Percentiles rank a stretch among this genome's conserved stretches.
These are phyloP conservation scores for Odontamblyopus lacepedii DNA, from an alignment of 2,797 vertebrate genomes.

Conservation along the genomic window DNA sequence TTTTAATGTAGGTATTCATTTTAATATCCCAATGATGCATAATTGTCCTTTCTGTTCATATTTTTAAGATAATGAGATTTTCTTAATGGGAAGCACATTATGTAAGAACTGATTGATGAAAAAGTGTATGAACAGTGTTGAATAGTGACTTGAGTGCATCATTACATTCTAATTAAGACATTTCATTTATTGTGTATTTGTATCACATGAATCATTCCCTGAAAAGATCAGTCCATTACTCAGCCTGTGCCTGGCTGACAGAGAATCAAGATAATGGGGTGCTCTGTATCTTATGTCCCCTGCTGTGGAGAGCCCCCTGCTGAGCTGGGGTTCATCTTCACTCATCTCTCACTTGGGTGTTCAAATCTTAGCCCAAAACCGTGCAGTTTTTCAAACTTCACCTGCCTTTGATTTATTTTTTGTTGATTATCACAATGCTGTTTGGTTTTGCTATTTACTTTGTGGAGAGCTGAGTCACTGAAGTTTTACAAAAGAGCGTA, in stretches of 20 bases:
- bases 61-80: neutral
- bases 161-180: neutral
- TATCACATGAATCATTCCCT: conserved; percentile 1
- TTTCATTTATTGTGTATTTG: conserved; percentile 6
- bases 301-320: neutral
- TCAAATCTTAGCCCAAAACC: neutral
- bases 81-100: neutral
- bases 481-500: conserved; percentile 15
- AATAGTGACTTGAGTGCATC: neutral
- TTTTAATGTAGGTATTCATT: no score
- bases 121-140: neutral
- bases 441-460: conserved; percentile 2
- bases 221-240: conserved; percentile 1
- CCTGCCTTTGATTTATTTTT: neutral
- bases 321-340: neutral
- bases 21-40: neutral
- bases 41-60: neutral
- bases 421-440: neutral
- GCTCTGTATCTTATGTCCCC: neutral
- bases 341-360: conserved; percentile 2
- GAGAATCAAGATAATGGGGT: conserved; percentile 5
- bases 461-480: neutral
- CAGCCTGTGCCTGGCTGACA: neutral
- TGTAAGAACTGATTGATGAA: neutral
- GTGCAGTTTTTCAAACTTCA: neutral